A percentile compares a stretch with the other conserved stretches of the same genome.
phyloP scores from a whole-genome alignment of 2,113 vertebrate species.

The Psilopsiagon aymara region DNA sequence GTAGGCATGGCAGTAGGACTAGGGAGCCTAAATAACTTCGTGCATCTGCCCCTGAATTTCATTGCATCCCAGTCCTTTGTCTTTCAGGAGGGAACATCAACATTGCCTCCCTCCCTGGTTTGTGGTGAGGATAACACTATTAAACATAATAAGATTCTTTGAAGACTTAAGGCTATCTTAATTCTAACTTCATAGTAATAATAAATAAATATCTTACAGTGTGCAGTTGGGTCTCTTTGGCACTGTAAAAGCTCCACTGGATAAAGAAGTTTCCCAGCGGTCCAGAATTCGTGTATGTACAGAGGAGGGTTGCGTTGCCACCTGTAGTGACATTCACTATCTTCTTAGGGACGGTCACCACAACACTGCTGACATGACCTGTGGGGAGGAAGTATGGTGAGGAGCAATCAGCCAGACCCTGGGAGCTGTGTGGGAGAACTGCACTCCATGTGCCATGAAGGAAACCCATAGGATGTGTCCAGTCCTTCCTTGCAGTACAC shows the following conservation, averaged over 20 bases:
- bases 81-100: not conserved
- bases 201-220: constrained; percentile 43
- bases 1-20: not conserved
- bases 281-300: not conserved
- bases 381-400: not conserved
- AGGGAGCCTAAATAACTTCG: not conserved
- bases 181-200: not conserved
- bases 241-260: constrained; percentile 70
- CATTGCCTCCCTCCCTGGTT: not conserved
- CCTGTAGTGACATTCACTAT: constrained; percentile 55
- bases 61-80: not conserved
- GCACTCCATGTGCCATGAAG: rapidly evolving
- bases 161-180: not conserved
- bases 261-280: not conserved
- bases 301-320: constrained; percentile 53
- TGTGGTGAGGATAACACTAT: not conserved
- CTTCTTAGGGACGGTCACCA: constrained; percentile 45
- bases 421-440: rapidly evolving
- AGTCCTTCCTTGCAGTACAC: not conserved
- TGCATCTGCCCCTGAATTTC: not conserved
- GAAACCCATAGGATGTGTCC: not conserved
- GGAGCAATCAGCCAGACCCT: not conserved
- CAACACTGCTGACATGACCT: not conserved
- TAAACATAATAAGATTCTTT: not conserved
- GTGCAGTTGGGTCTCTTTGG: not conserved